Base-by-base conservation (phyloP, 2,113 vertebrate species). In the Noctilio leporinus region DNA sequence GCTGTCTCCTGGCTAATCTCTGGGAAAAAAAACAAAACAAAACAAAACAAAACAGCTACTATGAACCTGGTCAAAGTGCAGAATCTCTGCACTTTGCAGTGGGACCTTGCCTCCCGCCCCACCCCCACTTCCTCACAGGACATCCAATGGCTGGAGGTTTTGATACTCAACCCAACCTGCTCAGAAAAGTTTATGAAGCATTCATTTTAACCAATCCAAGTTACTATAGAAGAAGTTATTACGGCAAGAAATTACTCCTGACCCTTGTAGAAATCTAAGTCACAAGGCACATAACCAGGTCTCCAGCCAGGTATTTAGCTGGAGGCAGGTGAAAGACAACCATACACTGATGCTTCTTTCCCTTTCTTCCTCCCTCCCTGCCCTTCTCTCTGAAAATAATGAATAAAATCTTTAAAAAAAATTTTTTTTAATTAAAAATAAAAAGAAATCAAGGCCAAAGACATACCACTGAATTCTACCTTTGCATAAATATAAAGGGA, bases 1-100 rank as follows among this genome's bases (percentile, higher is more conserved):
- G 99, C 99, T 0, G 99, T 99, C 98, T 99, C 99, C 98, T 99
- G 99, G 98, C 99, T 99, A 98, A 99, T 99, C 97, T 99, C 99
- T 99, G 98, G n/a, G n/a, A n/a, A n/a, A n/a, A n/a, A n/a, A n/a
- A n/a, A n/a, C n/a, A n/a, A n/a, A n/a, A n/a, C n/a, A n/a, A n/a
- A n/a, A n/a, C n/a, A n/a, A 88, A 98, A 98, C 49, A 69, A 70
- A 97, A 91, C 9, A 55, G 1, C 45, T 94, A 82, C 51, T 94
- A 40, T 97, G 88, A 78, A 81, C 22, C n/a, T 4, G 15, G 9
- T 55, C 57, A 47, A 51, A 84, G 26, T 2, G 28, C 7, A 93
- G 51, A 69, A 7, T 19, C 30, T 3, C 10, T 59, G n/a, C n/a
- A n/a, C n/a, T n/a, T n/a, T n/a, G n/a, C n/a, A n/a, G n/a, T n/a